Percentiles rank a stretch among this genome's conserved stretches.
These are phyloP conservation scores for Charina bottae DNA, from an alignment of 2,113 vertebrate genomes.

Conservation along the genomic window DNA sequence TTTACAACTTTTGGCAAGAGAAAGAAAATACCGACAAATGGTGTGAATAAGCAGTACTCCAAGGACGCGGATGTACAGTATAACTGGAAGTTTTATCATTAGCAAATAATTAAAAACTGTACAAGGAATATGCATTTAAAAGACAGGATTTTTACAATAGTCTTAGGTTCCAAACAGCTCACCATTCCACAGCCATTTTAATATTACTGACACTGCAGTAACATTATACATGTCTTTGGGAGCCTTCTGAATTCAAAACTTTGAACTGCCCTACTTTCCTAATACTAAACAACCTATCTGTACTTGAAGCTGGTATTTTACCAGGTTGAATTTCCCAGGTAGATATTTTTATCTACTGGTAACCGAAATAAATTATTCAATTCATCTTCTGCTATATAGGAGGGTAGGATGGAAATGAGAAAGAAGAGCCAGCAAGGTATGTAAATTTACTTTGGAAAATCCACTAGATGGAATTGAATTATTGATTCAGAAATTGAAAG, in stretches of 20 bases:
- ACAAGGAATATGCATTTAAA: not conserved
- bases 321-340: not conserved
- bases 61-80: not conserved
- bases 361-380: not conserved
- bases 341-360: not conserved
- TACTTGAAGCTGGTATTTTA: not conserved
- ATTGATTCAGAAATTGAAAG: too few relatives aligned
- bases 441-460: too few relatives aligned
- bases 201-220: not conserved
- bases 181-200: not conserved
- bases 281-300: not conserved
- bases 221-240: not conserved
- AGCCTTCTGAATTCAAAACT: not conserved
- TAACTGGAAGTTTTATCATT: constrained; percentile 8
- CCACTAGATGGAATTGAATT: too few relatives aligned
- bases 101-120: not conserved
- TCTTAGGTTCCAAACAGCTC: not conserved
- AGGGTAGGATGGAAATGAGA: not conserved
- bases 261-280: not conserved
- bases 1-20: constrained; percentile 6
- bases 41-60: not conserved
- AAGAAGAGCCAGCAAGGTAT: not conserved
- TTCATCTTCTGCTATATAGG: not conserved
- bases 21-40: not conserved
- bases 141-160: not conserved